Evolutionary conservation across 2,888 invertebrate genomes (phyloP), one percentile per base, ranked within the genome.

Genomic region (Macrophya alboannulata): DNA sequence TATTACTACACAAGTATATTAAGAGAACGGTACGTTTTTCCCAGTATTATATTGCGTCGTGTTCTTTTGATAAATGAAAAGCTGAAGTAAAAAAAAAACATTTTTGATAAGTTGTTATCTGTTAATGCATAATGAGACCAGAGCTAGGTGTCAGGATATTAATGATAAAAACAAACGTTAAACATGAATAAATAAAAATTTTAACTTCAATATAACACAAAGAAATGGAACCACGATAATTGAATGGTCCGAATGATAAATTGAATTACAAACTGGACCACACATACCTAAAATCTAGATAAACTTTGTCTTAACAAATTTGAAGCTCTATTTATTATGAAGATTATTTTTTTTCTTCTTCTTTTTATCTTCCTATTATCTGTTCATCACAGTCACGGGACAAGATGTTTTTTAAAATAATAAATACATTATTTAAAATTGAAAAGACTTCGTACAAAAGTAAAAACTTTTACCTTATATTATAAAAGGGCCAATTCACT

Each of bases 381-480:
- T 76, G 76, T 76, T 21, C 48, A 76, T 76, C 76, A 45, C 76
- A 76, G 76, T 76, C 48, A 25, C 0, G 5, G 17, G 76, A 31
- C 17, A 76, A 45, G 48, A 48, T 25, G 10, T 72, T 43, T 31
- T 74, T 15, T 0, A 74, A 76, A 31, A 31, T 31, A 31, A 51
- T 45, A 48, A 76, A 76, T 76, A 77, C 17, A 48, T 55, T 8
- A 31, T 77, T 55, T 37, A 43, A 81, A 59, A 62, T 62, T 62
- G 81, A 62, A 40, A 62, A n/a, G 40, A 62, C 43, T 21, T 77
- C 55, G 77, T 81, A 62, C 43, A 81, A 59, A 81, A 62, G 81
- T 81, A 21, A 81, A 81, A 59, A 81, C 59, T 59, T 62, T 43
- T 8, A 62, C 62, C 59, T 25, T 62, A 62, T 62, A 62, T 81